A percentile compares a stretch with the other conserved stretches of the same genome.
Conservation (phyloP, 2,888 invertebrate genomes). For the Noctua janthina region DNA sequence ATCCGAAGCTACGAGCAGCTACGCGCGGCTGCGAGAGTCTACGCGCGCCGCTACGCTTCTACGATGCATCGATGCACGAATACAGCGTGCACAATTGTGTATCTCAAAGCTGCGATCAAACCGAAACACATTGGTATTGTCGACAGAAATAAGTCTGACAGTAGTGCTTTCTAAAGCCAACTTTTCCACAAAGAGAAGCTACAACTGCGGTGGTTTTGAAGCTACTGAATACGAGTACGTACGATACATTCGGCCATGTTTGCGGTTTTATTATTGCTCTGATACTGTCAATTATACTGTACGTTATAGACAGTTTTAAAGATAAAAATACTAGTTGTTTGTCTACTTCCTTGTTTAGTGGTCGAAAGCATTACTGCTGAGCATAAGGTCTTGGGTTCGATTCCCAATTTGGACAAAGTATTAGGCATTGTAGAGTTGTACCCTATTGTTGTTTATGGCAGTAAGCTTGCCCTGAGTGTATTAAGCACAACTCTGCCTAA, state of each 20-base stretch:
- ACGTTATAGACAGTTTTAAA: neutral
- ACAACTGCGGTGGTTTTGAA: slow-evolving; percentile 4
- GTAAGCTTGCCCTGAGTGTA: neutral
- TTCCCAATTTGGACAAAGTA: neutral
- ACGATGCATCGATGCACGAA: neutral
- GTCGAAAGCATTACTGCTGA: neutral
- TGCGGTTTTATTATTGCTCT: neutral
- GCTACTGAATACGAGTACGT: neutral
- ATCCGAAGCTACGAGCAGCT: neutral
- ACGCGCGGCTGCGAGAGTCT: neutral
- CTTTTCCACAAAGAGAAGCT: slow-evolving; percentile 16
- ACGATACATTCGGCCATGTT: neutral
- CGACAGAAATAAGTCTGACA: neutral
- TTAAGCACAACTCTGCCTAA: neutral
- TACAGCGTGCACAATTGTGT: neutral
- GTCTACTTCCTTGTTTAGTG: neutral
- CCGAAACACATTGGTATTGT: neutral
- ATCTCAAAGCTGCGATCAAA: neutral
- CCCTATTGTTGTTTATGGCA: neutral
- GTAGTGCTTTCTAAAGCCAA: neutral
- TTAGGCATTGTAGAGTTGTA: neutral
- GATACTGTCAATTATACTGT: slow-evolving; percentile 1
- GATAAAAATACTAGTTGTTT: neutral
- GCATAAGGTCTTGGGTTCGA: neutral
- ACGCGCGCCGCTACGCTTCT: neutral